These are phyloP conservation scores for Hycleus phaleratus DNA, from an alignment of 1,140 invertebrate genomes.

Conservation along the genomic window DNA sequence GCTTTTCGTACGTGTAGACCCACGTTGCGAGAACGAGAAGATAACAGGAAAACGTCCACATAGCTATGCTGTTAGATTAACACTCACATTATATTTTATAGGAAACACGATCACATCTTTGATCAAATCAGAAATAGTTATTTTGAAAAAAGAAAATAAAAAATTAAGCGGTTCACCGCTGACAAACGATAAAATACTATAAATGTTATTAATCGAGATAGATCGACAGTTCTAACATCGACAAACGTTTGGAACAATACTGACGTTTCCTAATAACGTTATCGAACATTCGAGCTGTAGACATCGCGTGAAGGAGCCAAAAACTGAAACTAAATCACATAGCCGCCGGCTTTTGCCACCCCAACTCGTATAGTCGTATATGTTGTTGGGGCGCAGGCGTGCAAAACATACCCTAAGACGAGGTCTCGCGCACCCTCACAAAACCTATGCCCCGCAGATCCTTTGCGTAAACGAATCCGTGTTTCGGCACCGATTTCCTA, in stretches of 20 bases:
- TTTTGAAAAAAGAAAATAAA: neutral
- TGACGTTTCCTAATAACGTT: constrained; percentile 14
- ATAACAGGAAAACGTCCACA: constrained; percentile 14
- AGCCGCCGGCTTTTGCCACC: constrained; percentile 25
- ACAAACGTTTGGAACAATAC: constrained; percentile 11
- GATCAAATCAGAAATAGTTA: neutral
- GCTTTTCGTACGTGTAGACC: constrained; percentile 12
- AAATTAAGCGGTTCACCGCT: neutral
- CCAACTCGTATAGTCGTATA: constrained; percentile 16
- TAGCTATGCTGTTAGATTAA: constrained; percentile 11
- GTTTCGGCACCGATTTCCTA: constrained; percentile 12
- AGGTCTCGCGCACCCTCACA: constrained; percentile 24
- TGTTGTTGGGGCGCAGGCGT: constrained; percentile 11
- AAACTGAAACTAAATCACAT: constrained; percentile 28
- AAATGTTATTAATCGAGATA: neutral
- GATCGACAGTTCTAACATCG: neutral
- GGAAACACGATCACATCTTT: neutral
- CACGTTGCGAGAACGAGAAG: constrained; percentile 11
- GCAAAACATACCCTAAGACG: constrained; percentile 18
- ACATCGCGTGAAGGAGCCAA: constrained; percentile 18
- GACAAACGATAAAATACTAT: neutral
- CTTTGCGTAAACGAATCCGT: constrained; percentile 14
- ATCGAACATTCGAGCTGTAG: constrained; percentile 17
- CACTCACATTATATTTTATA: constrained; percentile 13
- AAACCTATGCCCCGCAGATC: constrained; percentile 12